A percentile compares a stretch with the other conserved stretches of the same genome.
Conservation (phyloP, 2,888 invertebrate genomes). For the Tenthredo mesomela region DNA sequence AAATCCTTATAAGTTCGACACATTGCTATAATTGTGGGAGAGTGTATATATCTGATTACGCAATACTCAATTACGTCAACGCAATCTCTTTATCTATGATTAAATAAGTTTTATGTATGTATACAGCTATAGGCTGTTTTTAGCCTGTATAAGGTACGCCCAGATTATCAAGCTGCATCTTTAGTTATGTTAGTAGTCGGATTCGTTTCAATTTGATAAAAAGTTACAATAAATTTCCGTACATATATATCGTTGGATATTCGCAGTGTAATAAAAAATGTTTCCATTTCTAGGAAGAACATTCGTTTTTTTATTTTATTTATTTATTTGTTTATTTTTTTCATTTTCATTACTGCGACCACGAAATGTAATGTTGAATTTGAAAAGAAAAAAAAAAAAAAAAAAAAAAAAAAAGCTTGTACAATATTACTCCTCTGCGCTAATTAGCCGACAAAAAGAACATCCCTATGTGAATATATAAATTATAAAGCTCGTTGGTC, state of each 20-base stretch:
- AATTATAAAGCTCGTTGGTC: constrained; percentile 52
- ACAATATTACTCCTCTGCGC: neutral
- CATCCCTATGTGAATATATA: constrained; percentile 4
- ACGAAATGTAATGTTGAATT: constrained; percentile 2
- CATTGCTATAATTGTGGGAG: neutral
- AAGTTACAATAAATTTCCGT: constrained; percentile 31
- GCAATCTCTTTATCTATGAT: constrained; percentile 44
- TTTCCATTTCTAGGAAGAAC: neutral
- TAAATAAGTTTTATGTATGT: constrained; percentile 24
- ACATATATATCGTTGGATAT: neutral
- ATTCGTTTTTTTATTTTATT: neutral
- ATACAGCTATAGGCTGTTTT: constrained; percentile 55
- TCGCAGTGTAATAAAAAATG: neutral
- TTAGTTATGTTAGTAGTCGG: neutral
- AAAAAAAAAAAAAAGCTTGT: neutral
- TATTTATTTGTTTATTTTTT: no score
- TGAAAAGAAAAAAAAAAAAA: no score
- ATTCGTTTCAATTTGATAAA: constrained; percentile 16
- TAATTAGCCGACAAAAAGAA: constrained; percentile 20
- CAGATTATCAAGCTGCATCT: constrained; percentile 6
- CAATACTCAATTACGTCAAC: constrained; percentile 45
- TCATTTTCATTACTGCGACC: neutral
- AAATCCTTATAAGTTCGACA: constrained; percentile 44
- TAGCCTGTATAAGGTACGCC: constrained; percentile 56
- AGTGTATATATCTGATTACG: constrained; percentile 34